These are phyloP conservation scores for Parambassis ranga DNA, from an alignment of 2,797 vertebrate genomes.

Conservation along the genomic window DNA sequence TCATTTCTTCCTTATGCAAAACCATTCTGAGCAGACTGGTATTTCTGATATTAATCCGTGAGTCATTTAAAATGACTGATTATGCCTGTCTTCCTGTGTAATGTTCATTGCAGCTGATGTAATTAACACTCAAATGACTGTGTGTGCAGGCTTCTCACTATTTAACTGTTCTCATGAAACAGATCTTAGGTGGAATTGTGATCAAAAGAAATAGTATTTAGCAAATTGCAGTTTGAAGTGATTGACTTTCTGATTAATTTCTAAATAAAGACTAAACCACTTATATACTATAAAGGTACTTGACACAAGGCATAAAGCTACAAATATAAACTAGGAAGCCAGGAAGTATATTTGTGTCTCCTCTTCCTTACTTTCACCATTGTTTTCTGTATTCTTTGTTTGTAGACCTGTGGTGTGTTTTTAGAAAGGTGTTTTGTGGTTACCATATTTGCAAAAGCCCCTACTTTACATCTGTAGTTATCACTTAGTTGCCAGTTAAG, in stretches of 20 bases:
- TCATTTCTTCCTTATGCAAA: neutral
- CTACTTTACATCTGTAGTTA: no score
- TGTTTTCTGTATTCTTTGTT: no score
- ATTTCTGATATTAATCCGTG: neutral
- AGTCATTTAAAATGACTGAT: neutral
- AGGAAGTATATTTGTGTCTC: no score
- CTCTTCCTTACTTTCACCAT: no score
- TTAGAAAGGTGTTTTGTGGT: no score
- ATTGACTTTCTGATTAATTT: neutral
- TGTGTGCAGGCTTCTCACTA: neutral
- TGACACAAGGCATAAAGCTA: neutral
- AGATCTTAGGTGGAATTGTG: neutral
- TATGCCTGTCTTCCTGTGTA: neutral
- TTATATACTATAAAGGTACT: neutral
- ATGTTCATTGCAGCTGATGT: neutral
- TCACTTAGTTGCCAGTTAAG: no score
- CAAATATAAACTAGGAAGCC: no score
- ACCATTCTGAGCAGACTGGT: neutral
- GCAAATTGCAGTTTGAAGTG: neutral
- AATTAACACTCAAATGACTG: neutral
- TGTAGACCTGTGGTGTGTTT: no score
- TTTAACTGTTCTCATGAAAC: constrained; percentile 1
- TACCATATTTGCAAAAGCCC: no score
- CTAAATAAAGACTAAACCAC: neutral
- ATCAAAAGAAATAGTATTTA: neutral